phyloP scores from a whole-genome alignment of 1,140 invertebrate genomes.

The Drosophila navojoa region DNA sequence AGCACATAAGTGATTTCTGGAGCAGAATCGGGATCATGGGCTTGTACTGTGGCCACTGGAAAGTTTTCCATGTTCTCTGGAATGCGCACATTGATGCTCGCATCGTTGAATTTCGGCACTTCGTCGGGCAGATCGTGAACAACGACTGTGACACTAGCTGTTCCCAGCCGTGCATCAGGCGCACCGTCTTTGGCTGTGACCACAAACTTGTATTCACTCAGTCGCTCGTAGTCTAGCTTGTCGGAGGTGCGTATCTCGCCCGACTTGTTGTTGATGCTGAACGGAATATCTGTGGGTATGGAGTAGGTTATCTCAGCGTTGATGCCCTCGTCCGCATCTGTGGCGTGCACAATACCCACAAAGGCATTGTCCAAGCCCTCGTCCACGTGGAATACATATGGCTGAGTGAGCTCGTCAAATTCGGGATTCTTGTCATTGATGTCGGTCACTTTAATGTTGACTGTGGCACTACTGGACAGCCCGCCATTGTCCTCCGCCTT shows the following conservation, averaged over 20 bases:
- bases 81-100: conserved; percentile 90
- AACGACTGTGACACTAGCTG: conserved; percentile 92
- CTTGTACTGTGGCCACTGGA: conserved; percentile 90
- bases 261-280: conserved; percentile 90
- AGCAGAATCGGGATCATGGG: conserved; percentile 90
- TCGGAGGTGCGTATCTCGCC: conserved; percentile 91
- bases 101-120: conserved; percentile 90
- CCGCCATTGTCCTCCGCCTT: conserved; percentile 94
- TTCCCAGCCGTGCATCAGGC: conserved; percentile 92
- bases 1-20: conserved; percentile 94
- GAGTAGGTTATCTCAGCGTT: conserved; percentile 88
- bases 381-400: conserved; percentile 92
- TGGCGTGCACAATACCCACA: conserved; percentile 92
- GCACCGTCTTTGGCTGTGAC: conserved; percentile 95
- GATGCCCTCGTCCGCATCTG: conserved; percentile 91
- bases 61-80: conserved; percentile 93
- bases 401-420: conserved; percentile 88
- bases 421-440: conserved; percentile 95
- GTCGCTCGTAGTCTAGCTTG: conserved; percentile 93
- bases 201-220: conserved; percentile 92
- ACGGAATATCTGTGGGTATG: conserved; percentile 90
- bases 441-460: conserved; percentile 94
- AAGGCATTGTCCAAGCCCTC: conserved; percentile 89
- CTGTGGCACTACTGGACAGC: conserved; percentile 91
- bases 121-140: conserved; percentile 92